Evolutionary conservation across 1,140 invertebrate genomes (phyloP).

Genomic region (Zaprionus kolodkinae): DNA sequence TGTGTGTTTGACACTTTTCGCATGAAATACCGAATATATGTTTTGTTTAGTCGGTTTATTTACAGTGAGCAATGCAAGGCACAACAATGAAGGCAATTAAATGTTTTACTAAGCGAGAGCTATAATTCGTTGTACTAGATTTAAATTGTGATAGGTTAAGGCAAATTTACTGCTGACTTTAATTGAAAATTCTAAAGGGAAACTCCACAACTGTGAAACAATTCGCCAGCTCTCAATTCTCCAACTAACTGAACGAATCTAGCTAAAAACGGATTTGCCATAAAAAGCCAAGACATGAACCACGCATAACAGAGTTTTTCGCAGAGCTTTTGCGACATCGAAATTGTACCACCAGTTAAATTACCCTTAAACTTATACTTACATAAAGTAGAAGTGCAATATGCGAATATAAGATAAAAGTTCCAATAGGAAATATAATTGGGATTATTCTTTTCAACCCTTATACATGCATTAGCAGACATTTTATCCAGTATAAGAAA

Average conservation of each 20-base stretch:
- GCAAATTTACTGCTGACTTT: background rate
- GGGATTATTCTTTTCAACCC: no score
- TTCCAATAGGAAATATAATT: background rate
- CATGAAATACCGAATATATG: background rate
- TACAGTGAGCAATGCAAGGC: background rate
- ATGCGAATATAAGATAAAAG: background rate
- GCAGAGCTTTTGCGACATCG: background rate
- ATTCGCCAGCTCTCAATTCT: background rate
- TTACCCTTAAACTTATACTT: no score
- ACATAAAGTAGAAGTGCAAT: no score
- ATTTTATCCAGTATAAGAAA: no score
- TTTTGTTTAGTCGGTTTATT: background rate
- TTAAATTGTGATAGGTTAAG: background rate
- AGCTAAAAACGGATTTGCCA: background rate
- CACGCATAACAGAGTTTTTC: background rate
- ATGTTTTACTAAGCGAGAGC: background rate
- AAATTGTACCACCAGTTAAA: no score
- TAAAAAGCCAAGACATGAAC: constrained; percentile 3
- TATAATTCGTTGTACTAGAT: background rate
- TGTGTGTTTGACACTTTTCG: constrained; percentile 32
- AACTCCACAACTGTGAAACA: background rate
- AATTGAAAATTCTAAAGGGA: background rate
- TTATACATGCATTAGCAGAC: no score
- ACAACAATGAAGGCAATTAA: background rate
- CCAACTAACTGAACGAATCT: background rate